Evolutionary conservation across 2,113 vertebrate species (phyloP), one percentile per base, ranked within the genome.

Genomic region (Brachyistius frenatus): DNA sequence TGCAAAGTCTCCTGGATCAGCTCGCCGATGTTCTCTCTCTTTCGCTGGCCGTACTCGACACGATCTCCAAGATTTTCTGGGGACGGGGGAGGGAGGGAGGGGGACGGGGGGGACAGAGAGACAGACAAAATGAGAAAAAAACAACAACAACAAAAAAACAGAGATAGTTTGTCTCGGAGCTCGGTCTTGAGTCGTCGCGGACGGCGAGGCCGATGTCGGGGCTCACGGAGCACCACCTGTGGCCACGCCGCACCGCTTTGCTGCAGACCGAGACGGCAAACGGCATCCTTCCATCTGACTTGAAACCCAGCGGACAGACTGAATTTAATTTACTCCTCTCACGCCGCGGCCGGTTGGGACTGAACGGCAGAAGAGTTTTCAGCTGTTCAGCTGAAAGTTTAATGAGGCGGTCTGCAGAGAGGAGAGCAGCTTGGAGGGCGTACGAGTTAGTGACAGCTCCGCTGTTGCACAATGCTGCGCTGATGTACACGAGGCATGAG

Each of bases 1-100:
- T 97, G 94, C 93, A 99, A 91, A 0, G 97, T 99, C 91, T 99
- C 97, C 85, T 96, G 92, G 92, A 99, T 97, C 86, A 99, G 95
- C 83, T 97, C 96, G 0, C 96, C 97, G 0, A 99, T 75, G 85
- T 97, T 97, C 92, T 98, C 96, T 32, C 95, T 90, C 89, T 96
- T 98, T 92, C 96, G 93, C 90, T 98, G 97, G 90, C 96, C 92
- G 87, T 97, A 98, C 91, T 97, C 96, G 44, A 98, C 97, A 14
- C 94, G 96, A 1, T 97, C 97, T 0, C 97, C 97, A 0, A 94
- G 94, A 91, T 97, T 99, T 69, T 95, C 97, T 99, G 86, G 75
- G 88, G 61, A 55, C 35, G 50, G 49, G 53, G 31, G 76, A 14
- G 78, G 16, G 23, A n/a, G 23, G 23, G 23, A 1, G 23, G 82